Base-by-base conservation (phyloP, 30 jellyfish, hydroid and myxozoan genomes). In the Cassiopea andromeda region DNA sequence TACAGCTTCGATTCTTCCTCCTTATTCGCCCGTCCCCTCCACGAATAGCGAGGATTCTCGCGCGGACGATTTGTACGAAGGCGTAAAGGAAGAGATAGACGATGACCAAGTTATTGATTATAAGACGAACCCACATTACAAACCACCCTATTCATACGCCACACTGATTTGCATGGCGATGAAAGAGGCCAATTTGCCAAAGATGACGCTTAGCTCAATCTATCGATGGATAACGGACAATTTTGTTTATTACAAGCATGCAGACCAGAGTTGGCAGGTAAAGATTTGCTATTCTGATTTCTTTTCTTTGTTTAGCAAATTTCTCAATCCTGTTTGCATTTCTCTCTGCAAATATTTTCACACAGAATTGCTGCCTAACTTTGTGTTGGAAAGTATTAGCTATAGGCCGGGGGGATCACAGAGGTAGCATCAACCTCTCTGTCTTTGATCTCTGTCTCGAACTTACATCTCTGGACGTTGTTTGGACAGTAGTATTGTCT, bases 201-300 rank as follows among this genome's bases (percentile, higher is more conserved):
- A 91, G 87, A 89, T 97, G 97, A 97, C 99, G 18, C 88, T 97
- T 60, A 97, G 98, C 85, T 96, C 97, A 44, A 97, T 97, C 48
- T 97, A 97, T 93, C 88, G 88, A 19, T 97, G 99, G 99, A 97
- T 97, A 15, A 93, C 98, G 83, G 99, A 97, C 49, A 89, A 97
- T 88, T 97, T 92, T 89, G 96, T 92, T 43, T 97, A 94, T 76
- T 97, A 97, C 93, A 93, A 93, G 83, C 80, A 93, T 78, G 98
- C 98, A 4, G 99, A 97, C 69, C 98, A 97, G 49, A 93, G 99
- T 81, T 97, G 99, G 99, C 99, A 97, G 99, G 99, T 97, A 89
- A 10, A 89, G 48, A 38, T 50, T 19, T 27, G 1, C 57, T 49
- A 58, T 61, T 89, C 54, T 89, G 68, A 48, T 82, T 83, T 57